Conservation (phyloP, 2,888 invertebrate species). For the Tetranychus piercei region DNA sequence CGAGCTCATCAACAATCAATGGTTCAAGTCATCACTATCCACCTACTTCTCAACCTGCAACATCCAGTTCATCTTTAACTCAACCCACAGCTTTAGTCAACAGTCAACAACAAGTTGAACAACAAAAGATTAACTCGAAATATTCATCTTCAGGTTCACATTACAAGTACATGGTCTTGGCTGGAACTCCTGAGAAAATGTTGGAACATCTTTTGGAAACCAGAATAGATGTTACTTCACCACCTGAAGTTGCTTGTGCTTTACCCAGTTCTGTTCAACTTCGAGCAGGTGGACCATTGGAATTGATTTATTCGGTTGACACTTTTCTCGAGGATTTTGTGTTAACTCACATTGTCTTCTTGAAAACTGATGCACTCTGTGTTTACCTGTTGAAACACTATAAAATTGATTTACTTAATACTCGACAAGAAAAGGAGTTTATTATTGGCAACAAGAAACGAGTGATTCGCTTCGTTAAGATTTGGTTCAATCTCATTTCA, state of each 20-base stretch:
- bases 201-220: constrained; percentile 65
- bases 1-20: neutral
- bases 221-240: constrained; percentile 41
- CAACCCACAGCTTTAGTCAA: neutral
- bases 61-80: neutral
- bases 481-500: constrained; percentile 52
- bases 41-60: neutral
- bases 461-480: constrained; percentile 56
- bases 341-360: constrained; percentile 60
- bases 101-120: neutral
- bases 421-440: constrained; percentile 42
- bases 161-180: constrained; percentile 61
- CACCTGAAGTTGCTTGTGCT: neutral
- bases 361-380: constrained; percentile 54
- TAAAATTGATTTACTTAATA: constrained; percentile 24
- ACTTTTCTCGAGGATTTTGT: constrained; percentile 63
- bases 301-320: constrained; percentile 34
- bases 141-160: constrained; percentile 26
- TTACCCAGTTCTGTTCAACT: too few relatives aligned
- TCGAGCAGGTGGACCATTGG: neutral
- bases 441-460: constrained; percentile 49
- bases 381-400: constrained; percentile 55
- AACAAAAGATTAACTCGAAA: constrained; percentile 17
- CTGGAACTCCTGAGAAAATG: constrained; percentile 67
- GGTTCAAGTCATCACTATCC: neutral